Evolutionary conservation across 1,140 invertebrate species (phyloP).

Genomic region (Leucophenga varia): DNA sequence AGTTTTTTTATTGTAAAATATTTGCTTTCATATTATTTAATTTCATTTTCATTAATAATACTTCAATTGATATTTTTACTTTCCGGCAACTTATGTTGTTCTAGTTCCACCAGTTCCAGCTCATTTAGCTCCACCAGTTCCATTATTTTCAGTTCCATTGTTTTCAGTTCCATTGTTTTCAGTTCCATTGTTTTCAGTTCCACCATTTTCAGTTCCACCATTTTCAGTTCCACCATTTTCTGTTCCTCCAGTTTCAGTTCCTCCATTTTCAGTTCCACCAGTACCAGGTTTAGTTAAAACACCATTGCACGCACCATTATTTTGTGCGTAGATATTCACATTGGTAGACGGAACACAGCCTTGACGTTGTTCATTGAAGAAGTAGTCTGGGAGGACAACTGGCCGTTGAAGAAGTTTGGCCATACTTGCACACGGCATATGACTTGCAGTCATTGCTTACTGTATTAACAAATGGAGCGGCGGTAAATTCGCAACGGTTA

Average conservation of each 20-base stretch:
- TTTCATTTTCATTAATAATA: too few species aligned
- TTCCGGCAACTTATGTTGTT: too few species aligned
- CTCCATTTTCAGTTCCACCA: background rate
- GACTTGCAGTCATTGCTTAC: slow-evolving; percentile 2
- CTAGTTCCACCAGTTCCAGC: too few species aligned
- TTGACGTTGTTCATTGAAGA: slow-evolving; percentile 4
- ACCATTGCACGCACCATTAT: slow-evolving; percentile 5
- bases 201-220: too few species aligned
- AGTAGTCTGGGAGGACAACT: background rate
- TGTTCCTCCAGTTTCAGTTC: background rate
- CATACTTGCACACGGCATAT: slow-evolving; percentile 8
- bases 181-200: too few species aligned
- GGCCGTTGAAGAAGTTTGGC: background rate
- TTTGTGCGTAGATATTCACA: background rate
- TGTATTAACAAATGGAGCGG: slow-evolving; percentile 2
- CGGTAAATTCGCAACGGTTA: slow-evolving; percentile 9
- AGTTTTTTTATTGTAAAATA: too few species aligned
- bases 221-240: background rate
- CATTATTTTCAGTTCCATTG: too few species aligned
- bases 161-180: too few species aligned
- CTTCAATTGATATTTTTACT: too few species aligned
- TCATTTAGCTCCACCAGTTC: background rate
- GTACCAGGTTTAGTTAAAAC: background rate
- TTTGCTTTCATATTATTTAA: too few species aligned
- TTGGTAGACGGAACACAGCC: slow-evolving; percentile 1